phyloP scores from a whole-genome alignment of 2,888 invertebrate genomes.

The Leucoma salicis region DNA sequence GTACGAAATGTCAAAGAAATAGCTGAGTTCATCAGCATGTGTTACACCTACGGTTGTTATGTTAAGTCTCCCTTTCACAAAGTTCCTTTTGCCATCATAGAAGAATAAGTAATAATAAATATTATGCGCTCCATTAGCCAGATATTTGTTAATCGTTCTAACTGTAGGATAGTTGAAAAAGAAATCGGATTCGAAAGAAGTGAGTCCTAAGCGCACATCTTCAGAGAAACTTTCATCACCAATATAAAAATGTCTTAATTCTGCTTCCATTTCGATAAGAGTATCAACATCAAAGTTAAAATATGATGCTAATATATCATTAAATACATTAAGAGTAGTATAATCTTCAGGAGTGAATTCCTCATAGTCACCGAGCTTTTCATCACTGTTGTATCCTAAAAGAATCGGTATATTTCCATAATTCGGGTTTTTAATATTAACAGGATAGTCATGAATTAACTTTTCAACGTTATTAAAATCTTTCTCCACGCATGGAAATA shows the following conservation, averaged over 20 bases:
- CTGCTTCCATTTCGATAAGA: conserved; percentile 31
- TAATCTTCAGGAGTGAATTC: conserved; percentile 20
- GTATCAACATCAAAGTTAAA: conserved; percentile 38
- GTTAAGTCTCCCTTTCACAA: conserved; percentile 36
- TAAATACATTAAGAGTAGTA: conserved; percentile 22
- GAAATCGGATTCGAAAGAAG: conserved; percentile 47
- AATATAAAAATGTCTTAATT: conserved; percentile 50
- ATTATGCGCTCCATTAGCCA: conserved; percentile 35
- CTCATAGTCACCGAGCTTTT: conserved; percentile 23
- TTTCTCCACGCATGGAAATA: conserved; percentile 49
- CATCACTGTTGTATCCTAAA: conserved; percentile 41
- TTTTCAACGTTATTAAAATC: conserved; percentile 32
- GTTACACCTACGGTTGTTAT: conserved; percentile 37
- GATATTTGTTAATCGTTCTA: conserved; percentile 40
- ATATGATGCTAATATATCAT: conserved; percentile 15
- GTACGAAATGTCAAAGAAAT: conserved; percentile 44
- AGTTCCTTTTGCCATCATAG: conserved; percentile 51
- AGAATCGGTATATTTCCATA: conserved; percentile 36
- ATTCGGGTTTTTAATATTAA: conserved; percentile 29
- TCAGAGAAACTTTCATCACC: conserved; percentile 39
- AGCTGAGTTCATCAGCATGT: conserved; percentile 49
- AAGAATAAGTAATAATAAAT: conserved; percentile 53
- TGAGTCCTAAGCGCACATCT: conserved; percentile 31
- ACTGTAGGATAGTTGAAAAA: conserved; percentile 38
- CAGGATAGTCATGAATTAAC: conserved; percentile 41